Evolutionary conservation across 2,888 invertebrate species (phyloP).

Genomic region (Hyposoter didymator): DNA sequence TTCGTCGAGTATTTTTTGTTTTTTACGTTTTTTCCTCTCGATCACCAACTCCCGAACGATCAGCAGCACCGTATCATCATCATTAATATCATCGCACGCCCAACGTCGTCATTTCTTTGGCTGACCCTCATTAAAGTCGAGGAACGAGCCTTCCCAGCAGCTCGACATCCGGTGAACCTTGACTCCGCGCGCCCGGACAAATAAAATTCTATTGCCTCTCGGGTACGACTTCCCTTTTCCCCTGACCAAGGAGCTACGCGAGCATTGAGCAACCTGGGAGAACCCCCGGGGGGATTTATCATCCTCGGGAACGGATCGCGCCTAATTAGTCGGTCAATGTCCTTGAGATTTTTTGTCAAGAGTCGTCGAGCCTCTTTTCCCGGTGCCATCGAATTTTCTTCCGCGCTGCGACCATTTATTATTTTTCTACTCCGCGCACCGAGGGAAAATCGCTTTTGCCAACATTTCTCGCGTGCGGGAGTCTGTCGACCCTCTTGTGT

Average conservation of each 20-base stretch:
- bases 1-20: not conserved
- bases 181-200: constrained; percentile 29
- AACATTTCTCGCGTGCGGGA: not conserved
- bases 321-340: constrained; percentile 60
- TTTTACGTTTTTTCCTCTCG: not conserved
- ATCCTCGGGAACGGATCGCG: constrained; percentile 29
- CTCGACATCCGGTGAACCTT: constrained; percentile 66
- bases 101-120: not conserved
- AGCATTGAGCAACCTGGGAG: constrained; percentile 28
- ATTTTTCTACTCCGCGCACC: not conserved
- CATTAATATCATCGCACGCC: constrained; percentile 5
- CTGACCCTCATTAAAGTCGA: constrained; percentile 31
- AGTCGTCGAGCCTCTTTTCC: not conserved
- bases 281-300: constrained; percentile 21
- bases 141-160: constrained; percentile 1
- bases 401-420: not conserved
- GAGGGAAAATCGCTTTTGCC: not conserved
- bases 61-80: constrained; percentile 1
- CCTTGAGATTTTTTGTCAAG: constrained; percentile 54
- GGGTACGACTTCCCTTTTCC: not conserved
- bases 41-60: not conserved
- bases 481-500: not conserved
- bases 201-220: not conserved
- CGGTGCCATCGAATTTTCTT: not conserved
- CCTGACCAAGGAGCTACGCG: too few species aligned